Conservation (phyloP, 2,888 invertebrate genomes). For the Piscicola geometra region DNA sequence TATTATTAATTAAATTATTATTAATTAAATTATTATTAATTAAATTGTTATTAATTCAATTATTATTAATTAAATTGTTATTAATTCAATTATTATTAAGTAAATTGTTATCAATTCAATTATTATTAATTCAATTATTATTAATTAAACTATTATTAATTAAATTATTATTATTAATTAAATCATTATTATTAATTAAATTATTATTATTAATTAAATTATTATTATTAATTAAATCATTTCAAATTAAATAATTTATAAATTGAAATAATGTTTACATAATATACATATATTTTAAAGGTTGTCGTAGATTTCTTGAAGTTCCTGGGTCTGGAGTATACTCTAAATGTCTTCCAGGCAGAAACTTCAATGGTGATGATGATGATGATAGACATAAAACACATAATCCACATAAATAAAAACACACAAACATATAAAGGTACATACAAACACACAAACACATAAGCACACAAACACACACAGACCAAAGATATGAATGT, state of each 20-base stretch:
- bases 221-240: too few relatives aligned
- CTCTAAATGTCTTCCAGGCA: neutral
- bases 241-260: too few relatives aligned
- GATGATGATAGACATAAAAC: neutral
- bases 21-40: constrained; percentile 2
- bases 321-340: neutral
- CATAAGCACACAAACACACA: too few relatives aligned
- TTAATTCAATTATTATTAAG: neutral
- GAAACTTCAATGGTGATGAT: neutral
- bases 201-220: neutral
- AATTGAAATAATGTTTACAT: too few relatives aligned
- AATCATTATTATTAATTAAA: neutral
- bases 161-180: neutral
- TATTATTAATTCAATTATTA: constrained; percentile 1
- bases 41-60: neutral
- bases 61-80: neutral
- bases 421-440: neutral
- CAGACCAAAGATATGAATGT: too few relatives aligned
- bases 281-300: too few relatives aligned
- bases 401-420: neutral
- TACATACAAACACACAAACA: neutral
- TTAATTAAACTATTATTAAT: neutral
- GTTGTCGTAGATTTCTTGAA: neutral
- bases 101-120: neutral
- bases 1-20: neutral